Conservation (phyloP, 30 jellyfish, hydroid and myxozoan species). For the Aurelia sp. region DNA sequence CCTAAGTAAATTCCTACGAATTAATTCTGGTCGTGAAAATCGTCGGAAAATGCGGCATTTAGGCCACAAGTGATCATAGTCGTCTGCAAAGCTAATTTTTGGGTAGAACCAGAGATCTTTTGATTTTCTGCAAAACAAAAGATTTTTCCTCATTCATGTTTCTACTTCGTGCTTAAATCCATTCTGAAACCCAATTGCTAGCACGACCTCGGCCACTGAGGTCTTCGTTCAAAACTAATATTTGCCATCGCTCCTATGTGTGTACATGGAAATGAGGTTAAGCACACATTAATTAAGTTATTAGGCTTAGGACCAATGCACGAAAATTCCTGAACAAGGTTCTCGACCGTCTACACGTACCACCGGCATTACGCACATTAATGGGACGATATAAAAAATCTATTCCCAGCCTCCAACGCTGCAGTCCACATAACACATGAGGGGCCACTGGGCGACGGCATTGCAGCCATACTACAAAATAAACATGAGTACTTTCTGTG, state of each 20-base stretch:
- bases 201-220: neutral
- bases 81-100: constrained; percentile 45
- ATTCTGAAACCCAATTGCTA: neutral
- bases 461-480: too few relatives aligned
- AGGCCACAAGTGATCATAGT: constrained; percentile 37
- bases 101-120: constrained; percentile 5
- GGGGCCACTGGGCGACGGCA: too few relatives aligned
- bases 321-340: constrained; percentile 16
- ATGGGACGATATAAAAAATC: too few relatives aligned
- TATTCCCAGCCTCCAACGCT: too few relatives aligned
- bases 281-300: constrained; percentile 56
- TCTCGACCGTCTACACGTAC: too few relatives aligned
- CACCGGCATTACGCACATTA: too few relatives aligned
- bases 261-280: constrained; percentile 19
- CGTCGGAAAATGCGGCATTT: constrained; percentile 36
- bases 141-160: neutral
- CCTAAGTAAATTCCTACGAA: constrained; percentile 55
- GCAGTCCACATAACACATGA: too few relatives aligned
- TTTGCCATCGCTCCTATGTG: neutral
- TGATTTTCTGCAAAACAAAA: neutral
- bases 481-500: too few relatives aligned
- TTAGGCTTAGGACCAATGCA: constrained; percentile 68
- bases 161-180: constrained; percentile 16
- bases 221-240: neutral
- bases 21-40: constrained; percentile 42